These are phyloP conservation scores for Brenthis hecate DNA, from an alignment of 2,888 invertebrate species.

Conservation along the genomic window DNA sequence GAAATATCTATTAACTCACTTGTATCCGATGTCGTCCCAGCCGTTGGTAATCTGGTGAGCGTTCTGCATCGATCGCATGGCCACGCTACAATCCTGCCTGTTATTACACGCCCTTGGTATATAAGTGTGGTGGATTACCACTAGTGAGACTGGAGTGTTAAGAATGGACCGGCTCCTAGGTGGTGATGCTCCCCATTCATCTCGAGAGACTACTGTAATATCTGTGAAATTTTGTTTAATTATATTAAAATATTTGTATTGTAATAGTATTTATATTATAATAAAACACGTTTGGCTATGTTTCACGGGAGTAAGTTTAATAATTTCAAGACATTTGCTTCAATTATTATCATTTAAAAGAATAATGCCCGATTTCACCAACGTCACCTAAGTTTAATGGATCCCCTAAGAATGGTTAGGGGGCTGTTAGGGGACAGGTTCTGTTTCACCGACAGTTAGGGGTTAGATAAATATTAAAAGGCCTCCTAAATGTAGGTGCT, in stretches of 20 bases:
- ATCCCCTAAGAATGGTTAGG: no score
- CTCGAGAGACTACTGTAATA: conserved; percentile 54
- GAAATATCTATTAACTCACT: conserved; percentile 51
- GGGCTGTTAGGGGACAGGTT: no score
- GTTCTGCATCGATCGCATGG: conserved; percentile 85
- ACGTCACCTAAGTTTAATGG: no score
- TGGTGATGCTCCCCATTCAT: conserved; percentile 83
- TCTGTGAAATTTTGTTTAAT: conserved; percentile 17
- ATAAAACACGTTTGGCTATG: no score
- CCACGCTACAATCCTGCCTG: conserved; percentile 72
- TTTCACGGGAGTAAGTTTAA: no score
- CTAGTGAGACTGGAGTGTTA: conserved; percentile 82
- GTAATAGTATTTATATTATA: no score
- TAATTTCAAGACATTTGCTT: no score
- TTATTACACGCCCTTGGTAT: conserved; percentile 82
- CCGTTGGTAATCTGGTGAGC: conserved; percentile 81
- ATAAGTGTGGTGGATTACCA: conserved; percentile 87
- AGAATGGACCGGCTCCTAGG: conserved; percentile 71
- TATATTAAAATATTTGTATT: no score
- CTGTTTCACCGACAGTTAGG: no score
- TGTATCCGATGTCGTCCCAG: conserved; percentile 87
- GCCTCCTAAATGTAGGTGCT: no score
- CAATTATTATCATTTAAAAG: not conserved
- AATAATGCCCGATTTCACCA: no score
- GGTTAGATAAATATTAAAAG: no score